These are phyloP conservation scores for Onychostruthus taczanowskii DNA, from an alignment of 2,113 vertebrate species.

Conservation along the genomic window DNA sequence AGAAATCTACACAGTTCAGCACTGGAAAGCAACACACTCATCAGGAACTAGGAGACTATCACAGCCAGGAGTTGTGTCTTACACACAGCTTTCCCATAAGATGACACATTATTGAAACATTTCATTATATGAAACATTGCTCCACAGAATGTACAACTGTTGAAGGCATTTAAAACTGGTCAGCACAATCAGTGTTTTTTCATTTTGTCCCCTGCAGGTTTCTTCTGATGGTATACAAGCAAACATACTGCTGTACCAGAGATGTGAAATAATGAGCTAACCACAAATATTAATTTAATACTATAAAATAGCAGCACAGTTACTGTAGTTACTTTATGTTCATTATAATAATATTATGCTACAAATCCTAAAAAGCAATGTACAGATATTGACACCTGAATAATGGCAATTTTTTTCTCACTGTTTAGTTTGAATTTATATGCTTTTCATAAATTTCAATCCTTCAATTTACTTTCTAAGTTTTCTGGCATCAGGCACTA, in stretches of 20 bases:
- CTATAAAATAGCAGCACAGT: background rate
- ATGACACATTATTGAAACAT: background rate
- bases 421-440: background rate
- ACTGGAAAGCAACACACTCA: background rate
- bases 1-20: background rate
- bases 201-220: background rate
- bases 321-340: background rate
- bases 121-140: background rate
- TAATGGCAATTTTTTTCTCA: background rate
- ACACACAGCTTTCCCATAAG: background rate
- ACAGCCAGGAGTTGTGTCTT: background rate
- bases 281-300: background rate
- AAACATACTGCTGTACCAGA: background rate
- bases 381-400: background rate
- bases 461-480: background rate
- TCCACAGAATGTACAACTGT: background rate
- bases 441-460: background rate
- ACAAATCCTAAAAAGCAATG: background rate
- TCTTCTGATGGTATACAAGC: background rate
- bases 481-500: background rate
- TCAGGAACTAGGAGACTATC: accelerated
- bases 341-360: background rate
- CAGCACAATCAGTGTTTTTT: background rate
- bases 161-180: background rate
- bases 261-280: background rate